Evolutionary conservation across 92 coral and sea anemone genomes (phyloP).

Genomic region (Heteractis magnifica): DNA sequence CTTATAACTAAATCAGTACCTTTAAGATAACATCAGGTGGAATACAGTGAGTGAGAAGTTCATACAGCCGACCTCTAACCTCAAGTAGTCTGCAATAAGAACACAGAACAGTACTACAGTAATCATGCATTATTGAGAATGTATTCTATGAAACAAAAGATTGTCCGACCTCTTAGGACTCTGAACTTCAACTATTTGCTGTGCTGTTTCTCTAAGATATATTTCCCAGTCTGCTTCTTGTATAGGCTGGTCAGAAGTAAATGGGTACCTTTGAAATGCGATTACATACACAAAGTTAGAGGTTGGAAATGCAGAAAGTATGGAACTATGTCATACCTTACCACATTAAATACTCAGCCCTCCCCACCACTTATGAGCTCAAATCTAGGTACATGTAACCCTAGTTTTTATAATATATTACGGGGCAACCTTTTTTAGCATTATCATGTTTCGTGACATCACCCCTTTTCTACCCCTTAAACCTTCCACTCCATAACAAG

Average conservation of each 20-base stretch:
- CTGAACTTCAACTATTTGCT: slow-evolving; percentile 91
- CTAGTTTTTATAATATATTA: no score
- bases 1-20: slow-evolving; percentile 37
- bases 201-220: slow-evolving; percentile 92
- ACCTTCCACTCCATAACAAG: no score
- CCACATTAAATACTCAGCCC: no score
- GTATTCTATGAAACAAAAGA: background rate
- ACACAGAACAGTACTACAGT: background rate
- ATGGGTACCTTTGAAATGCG: slow-evolving; percentile 71
- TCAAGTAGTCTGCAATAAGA: slow-evolving; percentile 70
- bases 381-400: no score
- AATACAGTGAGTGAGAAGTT: slow-evolving; percentile 90
- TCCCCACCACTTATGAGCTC: no score
- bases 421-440: no score
- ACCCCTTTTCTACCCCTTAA: no score
- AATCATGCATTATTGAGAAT: background rate
- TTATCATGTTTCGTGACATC: no score
- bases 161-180: slow-evolving; percentile 92
- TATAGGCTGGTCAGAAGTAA: slow-evolving; percentile 82
- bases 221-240: slow-evolving; percentile 99
- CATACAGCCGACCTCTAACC: slow-evolving; percentile 80
- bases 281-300: background rate
- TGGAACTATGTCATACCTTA: no score
- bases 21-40: slow-evolving; percentile 92
- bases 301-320: no score